Conservation (phyloP, 1,140 invertebrate species). For the Drosophila subobscura region DNA sequence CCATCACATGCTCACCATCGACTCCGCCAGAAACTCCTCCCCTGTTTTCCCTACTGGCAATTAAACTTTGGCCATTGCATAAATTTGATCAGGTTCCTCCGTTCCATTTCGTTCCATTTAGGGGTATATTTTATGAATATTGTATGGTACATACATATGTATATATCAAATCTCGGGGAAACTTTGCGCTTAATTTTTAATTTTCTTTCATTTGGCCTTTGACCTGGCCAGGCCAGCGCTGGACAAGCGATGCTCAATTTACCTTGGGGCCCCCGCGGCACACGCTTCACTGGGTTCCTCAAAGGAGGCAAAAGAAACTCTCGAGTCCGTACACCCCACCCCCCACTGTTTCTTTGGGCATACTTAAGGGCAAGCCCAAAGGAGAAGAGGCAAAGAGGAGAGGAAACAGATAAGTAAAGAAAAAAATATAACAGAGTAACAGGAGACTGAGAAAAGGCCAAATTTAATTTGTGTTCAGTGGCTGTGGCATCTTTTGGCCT, state of each 20-base stretch:
- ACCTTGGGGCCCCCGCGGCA: constrained; percentile 51
- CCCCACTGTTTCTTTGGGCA: constrained; percentile 38
- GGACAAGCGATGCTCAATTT: constrained; percentile 68
- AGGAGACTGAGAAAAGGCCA: constrained; percentile 52
- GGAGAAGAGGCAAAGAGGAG: constrained; percentile 13
- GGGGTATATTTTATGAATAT: constrained; percentile 10
- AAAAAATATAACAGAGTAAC: constrained; percentile 1
- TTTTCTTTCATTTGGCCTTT: constrained; percentile 58
- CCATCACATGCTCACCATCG: constrained; percentile 22
- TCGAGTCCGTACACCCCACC: constrained; percentile 11
- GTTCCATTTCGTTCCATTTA: constrained; percentile 8
- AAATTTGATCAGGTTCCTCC: constrained; percentile 38
- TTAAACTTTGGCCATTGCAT: constrained; percentile 65
- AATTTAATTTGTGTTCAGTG: constrained; percentile 80
- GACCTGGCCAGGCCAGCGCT: constrained; percentile 37
- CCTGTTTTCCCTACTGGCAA: constrained; percentile 21
- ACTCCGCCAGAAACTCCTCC: not conserved
- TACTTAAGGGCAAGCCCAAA: constrained; percentile 33
- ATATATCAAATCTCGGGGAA: constrained; percentile 34
- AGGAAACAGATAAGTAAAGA: constrained; percentile 19
- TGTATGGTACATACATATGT: not conserved
- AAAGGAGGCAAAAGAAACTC: constrained; percentile 43
- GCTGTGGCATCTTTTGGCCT: constrained; percentile 45
- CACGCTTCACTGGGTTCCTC: constrained; percentile 45
- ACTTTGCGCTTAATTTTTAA: constrained; percentile 72